Base-by-base conservation (phyloP, 2,888 invertebrate species). In the Erebia aethiops region DNA sequence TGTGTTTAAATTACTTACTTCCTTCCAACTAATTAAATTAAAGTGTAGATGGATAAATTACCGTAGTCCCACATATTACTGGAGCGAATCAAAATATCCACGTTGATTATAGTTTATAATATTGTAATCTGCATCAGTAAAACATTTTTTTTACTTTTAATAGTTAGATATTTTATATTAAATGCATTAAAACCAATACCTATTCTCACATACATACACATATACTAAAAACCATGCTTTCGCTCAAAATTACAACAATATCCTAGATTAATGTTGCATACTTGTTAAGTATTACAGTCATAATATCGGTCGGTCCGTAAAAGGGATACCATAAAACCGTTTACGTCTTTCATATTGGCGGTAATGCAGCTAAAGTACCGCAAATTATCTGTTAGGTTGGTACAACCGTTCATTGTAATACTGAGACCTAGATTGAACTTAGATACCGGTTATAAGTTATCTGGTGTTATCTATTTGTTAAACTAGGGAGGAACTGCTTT, bases 331-430 rank as follows among this genome's bases (percentile, higher is more conserved):
- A 70, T 74, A 74, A 74, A 75, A 72, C 69, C 73, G 69, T 71
- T 68, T 70, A 74, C 73, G 68, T 69, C 74, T 71, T 70, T 60
- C 35, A 67, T 69, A 71, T 75, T 68, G 65, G 35, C 78, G 70
- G 80, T 84, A 84, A 84, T 85, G 80, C 73, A 72, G 73, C 82
- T 78, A 82, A 87, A 86, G 81, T 83, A 84, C 79, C 75, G 79
- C 78, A 78, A 82, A 86, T 85, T 85, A 84, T 81, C 78, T 49
- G 62, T 46, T 62, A 62, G 21, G 62, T 62, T 46, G 62, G 21
- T 14, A 46, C 62, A 21, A 43, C 61, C 61, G 62, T 49, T 70
- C 21, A 58, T 51, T 52, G 54, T 69, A 51, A 58, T 41, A 80
- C 77, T 69, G 65, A 70, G 63, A 51, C 63, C 62, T 62, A 62